Percentiles rank a stretch among this genome's conserved stretches.
These are phyloP conservation scores for Propithecus coquereli DNA, from an alignment of 2,113 vertebrate species.

Conservation along the genomic window DNA sequence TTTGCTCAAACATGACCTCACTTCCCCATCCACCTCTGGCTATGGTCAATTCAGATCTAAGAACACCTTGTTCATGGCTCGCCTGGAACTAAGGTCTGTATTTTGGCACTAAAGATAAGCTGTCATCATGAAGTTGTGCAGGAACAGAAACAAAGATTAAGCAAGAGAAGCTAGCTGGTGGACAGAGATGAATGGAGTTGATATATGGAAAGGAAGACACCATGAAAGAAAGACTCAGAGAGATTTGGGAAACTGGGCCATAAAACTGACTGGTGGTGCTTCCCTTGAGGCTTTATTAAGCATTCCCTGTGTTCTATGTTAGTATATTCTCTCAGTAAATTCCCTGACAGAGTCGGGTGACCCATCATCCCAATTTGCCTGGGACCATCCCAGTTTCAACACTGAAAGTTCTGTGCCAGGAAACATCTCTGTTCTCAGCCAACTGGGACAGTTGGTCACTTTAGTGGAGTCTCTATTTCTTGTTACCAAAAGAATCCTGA, in stretches of 20 bases:
- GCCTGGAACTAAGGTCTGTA: not conserved
- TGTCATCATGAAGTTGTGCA: not conserved
- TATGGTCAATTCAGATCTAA: not conserved
- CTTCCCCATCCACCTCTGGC: not conserved
- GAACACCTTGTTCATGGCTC: not conserved
- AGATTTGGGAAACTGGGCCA: not conserved
- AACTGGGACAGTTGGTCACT: not conserved
- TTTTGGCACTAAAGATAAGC: not conserved
- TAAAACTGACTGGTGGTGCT: not conserved
- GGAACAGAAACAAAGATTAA: conserved; percentile 10
- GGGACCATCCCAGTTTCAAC: not conserved
- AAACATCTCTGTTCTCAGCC: not conserved
- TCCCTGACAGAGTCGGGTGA: not conserved
- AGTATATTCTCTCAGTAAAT: not conserved
- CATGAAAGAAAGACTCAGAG: not conserved
- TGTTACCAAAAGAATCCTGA: not conserved
- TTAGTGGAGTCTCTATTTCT: not conserved
- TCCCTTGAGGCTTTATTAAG: not conserved
- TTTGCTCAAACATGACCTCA: not conserved
- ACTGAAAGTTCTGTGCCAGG: not conserved
- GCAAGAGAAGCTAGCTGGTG: not conserved
- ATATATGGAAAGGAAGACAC: not conserved
- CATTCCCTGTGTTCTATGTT: not conserved
- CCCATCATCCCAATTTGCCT: not conserved
- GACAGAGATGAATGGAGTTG: not conserved